Conservation (phyloP, 1,140 invertebrate genomes). For the Phymastichus coffea region DNA sequence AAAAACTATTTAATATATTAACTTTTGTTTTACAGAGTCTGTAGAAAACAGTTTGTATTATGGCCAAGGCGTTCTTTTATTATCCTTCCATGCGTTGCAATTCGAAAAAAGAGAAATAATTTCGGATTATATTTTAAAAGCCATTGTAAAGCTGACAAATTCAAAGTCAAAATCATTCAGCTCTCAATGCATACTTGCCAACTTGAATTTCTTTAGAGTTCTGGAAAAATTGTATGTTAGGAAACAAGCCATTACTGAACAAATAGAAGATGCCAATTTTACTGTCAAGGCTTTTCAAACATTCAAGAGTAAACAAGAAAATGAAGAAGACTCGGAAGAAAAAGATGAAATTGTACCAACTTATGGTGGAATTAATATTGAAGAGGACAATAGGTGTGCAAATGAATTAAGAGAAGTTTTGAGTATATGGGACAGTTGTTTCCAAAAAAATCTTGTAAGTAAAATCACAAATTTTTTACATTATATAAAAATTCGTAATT, state of each 20-base stretch:
- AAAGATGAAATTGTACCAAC: conserved; percentile 39
- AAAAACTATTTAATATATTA: background rate
- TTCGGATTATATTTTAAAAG: conserved; percentile 33
- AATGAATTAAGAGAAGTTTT: conserved; percentile 33
- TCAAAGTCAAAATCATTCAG: conserved; percentile 5
- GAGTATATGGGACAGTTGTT: conserved; percentile 38
- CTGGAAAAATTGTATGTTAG: conserved; percentile 34
- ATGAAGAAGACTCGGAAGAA: conserved; percentile 28
- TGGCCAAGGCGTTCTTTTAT: conserved; percentile 36
- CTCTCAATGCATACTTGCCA: conserved; percentile 34
- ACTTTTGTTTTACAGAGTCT: background rate
- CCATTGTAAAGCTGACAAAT: conserved; percentile 30
- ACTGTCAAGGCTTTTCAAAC: conserved; percentile 31
- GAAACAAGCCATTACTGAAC: conserved; percentile 32
- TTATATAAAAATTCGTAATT: background rate
- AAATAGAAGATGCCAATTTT: conserved; percentile 38
- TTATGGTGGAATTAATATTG: conserved; percentile 43
- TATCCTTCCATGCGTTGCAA: conserved; percentile 39
- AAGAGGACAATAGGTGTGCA: conserved; percentile 35
- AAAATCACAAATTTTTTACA: background rate
- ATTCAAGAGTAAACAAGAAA: conserved; percentile 12
- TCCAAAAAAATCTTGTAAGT: conserved; percentile 38
- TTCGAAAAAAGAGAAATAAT: conserved; percentile 26
- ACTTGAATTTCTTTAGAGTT: conserved; percentile 42
- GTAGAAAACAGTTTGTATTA: conserved; percentile 32